Conservation (phyloP, 92 coral and sea anemone species). For the Diadumene lineata region DNA sequence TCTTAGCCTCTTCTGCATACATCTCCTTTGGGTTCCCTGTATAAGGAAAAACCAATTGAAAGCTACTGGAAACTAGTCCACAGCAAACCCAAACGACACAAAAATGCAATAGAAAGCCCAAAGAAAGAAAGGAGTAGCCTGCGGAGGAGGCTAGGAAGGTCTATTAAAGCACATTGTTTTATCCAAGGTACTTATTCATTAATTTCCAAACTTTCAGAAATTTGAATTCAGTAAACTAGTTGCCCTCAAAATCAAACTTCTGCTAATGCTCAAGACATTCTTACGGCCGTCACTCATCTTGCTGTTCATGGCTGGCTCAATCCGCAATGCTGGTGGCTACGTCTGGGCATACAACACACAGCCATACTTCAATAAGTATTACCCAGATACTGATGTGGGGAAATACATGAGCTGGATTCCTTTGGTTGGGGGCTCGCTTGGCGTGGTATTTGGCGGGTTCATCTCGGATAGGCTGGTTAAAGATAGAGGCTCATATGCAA, state of each 20-base stretch:
- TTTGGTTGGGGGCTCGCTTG: conserved; percentile 87
- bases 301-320: conserved; percentile 90
- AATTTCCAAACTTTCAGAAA: conserved; percentile 9
- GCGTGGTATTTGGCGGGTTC: conserved; percentile 94
- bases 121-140: too few species aligned
- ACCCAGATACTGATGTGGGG: conserved; percentile 89
- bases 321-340: conserved; percentile 95
- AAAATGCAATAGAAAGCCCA: too few species aligned
- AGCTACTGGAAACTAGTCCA: too few species aligned
- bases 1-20: too few species aligned
- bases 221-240: conserved; percentile 22
- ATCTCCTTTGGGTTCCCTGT: too few species aligned
- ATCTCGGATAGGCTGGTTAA: conserved; percentile 94
- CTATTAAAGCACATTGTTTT: too few species aligned
- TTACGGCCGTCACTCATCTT: conserved; percentile 80
- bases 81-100: too few species aligned
- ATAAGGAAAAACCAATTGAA: too few species aligned
- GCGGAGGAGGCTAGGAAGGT: too few species aligned
- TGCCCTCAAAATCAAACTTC: conserved; percentile 40
- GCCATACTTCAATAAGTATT: conserved; percentile 95
- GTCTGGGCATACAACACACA: conserved; percentile 99
- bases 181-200: neutral
- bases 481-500: conserved; percentile 83
- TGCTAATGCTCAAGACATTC: conserved; percentile 70
- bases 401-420: conserved; percentile 99